Conservation (phyloP, 2,113 vertebrate species). For the Trematocara variabile region DNA sequence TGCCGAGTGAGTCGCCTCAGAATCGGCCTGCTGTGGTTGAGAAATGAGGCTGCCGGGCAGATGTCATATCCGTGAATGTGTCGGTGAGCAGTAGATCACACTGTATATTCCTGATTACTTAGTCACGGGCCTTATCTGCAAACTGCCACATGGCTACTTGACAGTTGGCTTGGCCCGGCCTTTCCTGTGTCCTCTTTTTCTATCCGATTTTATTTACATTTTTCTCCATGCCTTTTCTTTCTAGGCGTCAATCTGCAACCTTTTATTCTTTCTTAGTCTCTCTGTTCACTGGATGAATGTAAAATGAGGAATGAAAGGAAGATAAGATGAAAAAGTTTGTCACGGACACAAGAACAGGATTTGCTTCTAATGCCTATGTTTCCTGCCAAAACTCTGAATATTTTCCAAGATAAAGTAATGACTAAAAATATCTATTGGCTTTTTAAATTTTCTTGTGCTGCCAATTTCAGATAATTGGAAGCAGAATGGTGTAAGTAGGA, state of each 20-base stretch:
- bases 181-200: conserved; percentile 4
- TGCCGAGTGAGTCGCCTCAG: conserved; percentile 26
- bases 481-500: neutral
- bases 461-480: neutral
- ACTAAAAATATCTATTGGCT: neutral
- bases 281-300: neutral
- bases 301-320: conserved; percentile 10
- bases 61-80: conserved; percentile 40
- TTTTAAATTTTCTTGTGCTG: neutral
- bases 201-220: neutral
- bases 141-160: conserved; percentile 67
- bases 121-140: conserved; percentile 70
- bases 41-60: conserved; percentile 46
- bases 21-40: conserved; percentile 26
- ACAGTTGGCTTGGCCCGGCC: conserved; percentile 16
- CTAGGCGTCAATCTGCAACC: neutral
- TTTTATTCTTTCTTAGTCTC: neutral
- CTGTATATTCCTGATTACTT: conserved; percentile 58
- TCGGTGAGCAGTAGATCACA: conserved; percentile 31
- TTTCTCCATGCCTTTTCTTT: neutral
- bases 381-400: neutral
- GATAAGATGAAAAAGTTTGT: neutral
- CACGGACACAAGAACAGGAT: neutral
- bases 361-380: neutral
- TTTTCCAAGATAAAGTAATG: neutral